These are phyloP conservation scores for Sarcophaga rosellei DNA, from an alignment of 2,888 invertebrate genomes.

Conservation along the genomic window DNA sequence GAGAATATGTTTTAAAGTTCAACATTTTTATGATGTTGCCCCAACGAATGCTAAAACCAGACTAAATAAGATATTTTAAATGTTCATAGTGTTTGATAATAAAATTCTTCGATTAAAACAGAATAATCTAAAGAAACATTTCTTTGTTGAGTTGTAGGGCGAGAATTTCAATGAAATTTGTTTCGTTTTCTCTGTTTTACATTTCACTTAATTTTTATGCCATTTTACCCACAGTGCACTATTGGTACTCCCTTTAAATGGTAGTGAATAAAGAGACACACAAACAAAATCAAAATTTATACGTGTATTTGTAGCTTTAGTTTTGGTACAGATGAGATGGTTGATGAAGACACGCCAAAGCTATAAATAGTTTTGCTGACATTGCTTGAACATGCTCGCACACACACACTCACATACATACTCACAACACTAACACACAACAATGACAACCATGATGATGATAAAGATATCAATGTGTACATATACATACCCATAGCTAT, in stretches of 20 bases:
- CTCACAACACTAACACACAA: too few relatives aligned
- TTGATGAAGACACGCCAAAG: constrained; percentile 53
- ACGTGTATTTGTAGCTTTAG: not conserved
- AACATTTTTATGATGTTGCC: too few relatives aligned
- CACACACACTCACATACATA: not conserved
- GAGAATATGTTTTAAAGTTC: too few relatives aligned
- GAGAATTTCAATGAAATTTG: too few relatives aligned
- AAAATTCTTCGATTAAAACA: too few relatives aligned
- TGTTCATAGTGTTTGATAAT: too few relatives aligned
- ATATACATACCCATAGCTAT: not conserved
- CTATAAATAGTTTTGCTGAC: constrained; percentile 63
- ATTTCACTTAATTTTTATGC: not conserved
- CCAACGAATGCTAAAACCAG: too few relatives aligned
- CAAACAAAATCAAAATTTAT: not conserved
- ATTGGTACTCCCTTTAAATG: not conserved
- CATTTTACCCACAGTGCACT: constrained; percentile 5
- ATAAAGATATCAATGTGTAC: constrained; percentile 25
- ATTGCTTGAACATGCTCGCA: constrained; percentile 31
- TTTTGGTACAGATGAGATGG: constrained; percentile 4
- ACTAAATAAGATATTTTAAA: too few relatives aligned
- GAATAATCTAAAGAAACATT: too few relatives aligned
- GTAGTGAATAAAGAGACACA: not conserved
- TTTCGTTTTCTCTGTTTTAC: too few relatives aligned
- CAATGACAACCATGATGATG: not conserved
- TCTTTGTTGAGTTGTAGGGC: too few relatives aligned